Percentiles rank a stretch among this genome's conserved stretches.
These are phyloP conservation scores for Merluccius polli DNA, from an alignment of 2,797 vertebrate genomes.

Conservation along the genomic window DNA sequence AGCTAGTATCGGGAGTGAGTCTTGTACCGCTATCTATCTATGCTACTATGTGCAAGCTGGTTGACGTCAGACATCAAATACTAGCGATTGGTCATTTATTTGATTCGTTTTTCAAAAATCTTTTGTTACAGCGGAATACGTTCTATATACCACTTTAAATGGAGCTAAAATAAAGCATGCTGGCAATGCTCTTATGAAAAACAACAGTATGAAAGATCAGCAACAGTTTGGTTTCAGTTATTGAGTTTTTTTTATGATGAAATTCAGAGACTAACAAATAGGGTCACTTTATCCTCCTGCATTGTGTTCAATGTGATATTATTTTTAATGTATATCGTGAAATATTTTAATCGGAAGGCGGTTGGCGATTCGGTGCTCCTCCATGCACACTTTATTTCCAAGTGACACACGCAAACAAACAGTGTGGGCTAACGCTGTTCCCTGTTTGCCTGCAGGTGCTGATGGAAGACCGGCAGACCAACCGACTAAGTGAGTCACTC, in stretches of 20 bases:
- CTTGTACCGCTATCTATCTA: not conserved
- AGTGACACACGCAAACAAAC: too few relatives aligned
- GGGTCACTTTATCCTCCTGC: not conserved
- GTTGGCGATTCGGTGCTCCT: not conserved
- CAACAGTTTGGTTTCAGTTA: not conserved
- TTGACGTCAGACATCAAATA: too few relatives aligned
- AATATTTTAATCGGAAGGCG: not conserved
- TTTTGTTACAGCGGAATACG: too few relatives aligned
- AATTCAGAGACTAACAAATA: not conserved
- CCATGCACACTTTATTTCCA: too few relatives aligned
- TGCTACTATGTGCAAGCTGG: not conserved
- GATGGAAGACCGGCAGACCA: slow-evolving; percentile 97
- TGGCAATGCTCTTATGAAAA: too few relatives aligned
- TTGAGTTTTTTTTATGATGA: not conserved
- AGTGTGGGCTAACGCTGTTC: not conserved
- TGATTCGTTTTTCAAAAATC: not conserved
- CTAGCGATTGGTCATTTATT: not conserved
- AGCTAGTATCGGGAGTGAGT: too few relatives aligned
- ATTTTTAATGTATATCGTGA: not conserved
- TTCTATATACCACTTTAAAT: too few relatives aligned
- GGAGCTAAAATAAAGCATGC: too few relatives aligned
- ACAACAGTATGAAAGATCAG: too few relatives aligned
- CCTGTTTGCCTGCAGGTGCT: slow-evolving; percentile 71
- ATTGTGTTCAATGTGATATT: not conserved
- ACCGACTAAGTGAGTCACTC: slow-evolving; percentile 93